A percentile compares a stretch with the other conserved stretches of the same genome.
Conservation (phyloP, 2,113 vertebrate genomes). For the Zapus hudsonius region DNA sequence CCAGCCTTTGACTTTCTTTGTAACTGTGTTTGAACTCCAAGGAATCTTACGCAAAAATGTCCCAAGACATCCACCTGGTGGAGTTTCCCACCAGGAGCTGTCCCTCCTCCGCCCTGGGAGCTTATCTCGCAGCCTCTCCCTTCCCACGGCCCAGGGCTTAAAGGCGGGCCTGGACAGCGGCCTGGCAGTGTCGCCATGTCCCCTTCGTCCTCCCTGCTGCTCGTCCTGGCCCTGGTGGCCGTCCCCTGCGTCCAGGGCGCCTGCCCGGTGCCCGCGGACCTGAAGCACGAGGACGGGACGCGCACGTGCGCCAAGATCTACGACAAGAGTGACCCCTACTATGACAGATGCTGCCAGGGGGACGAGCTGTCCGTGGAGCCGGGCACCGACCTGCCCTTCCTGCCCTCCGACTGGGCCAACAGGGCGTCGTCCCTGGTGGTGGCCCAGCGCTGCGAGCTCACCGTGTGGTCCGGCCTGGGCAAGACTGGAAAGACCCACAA, state of each 20-base stretch:
- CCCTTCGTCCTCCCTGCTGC: constrained; percentile 8
- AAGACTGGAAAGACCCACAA: constrained; percentile 73
- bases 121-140: constrained; percentile 55
- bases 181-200: not conserved
- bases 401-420: constrained; percentile 74
- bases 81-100: not conserved
- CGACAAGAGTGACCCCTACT: constrained; percentile 82
- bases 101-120: not conserved
- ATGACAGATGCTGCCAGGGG: constrained; percentile 85
- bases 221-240: not conserved
- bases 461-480: constrained; percentile 80
- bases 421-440: constrained; percentile 86
- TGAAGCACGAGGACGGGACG: constrained; percentile 55
- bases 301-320: constrained; percentile 85
- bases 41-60: fast-evolving
- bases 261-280: constrained; percentile 74
- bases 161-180: not conserved
- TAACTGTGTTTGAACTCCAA: not conserved
- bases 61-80: fast-evolving
- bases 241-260: constrained; percentile 39
- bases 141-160: constrained; percentile 50
- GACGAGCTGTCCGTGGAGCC: constrained; percentile 52
- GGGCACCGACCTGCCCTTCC: constrained; percentile 78
- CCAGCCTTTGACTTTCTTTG: not conserved
- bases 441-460: constrained; percentile 79